Base-by-base conservation (phyloP, 2,113 vertebrate genomes). In the Sorex araneus region DNA sequence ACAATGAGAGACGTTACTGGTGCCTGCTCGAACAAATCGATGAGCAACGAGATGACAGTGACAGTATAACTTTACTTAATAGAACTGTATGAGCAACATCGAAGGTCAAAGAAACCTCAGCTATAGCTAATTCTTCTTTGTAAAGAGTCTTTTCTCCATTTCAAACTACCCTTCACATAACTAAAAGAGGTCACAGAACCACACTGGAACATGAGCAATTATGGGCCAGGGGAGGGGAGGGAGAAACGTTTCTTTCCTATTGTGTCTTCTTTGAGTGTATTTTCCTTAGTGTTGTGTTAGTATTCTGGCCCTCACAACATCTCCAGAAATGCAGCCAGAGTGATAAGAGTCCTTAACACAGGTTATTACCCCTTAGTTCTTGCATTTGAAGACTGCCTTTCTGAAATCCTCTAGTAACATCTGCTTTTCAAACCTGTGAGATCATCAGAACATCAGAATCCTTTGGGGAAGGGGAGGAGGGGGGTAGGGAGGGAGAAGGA, bases 371-470 rank as follows among this genome's bases (percentile, higher is more conserved):
- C 32, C 34, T 81, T 47, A 69, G 30, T 87, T 74, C 69, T 94
- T 93, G 78, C n/a, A 21, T 82, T 66, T 60, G 78, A 70, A 90
- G 92, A 25, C 30, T 34, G 6, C 60, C 47, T 75, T 75, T 54
- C 73, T 71, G 21, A 90, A 88, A 87, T 57, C 50, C 78, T 82
- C 25, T 75, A 60, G 30, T 57, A 63, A 63, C 40, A 63, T 34
- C 25, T 84, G 43, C 63, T 83, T 93, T 74, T 45, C 50, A 83
- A 83, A 86, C 4, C 15, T 83, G 32, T 4, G 67, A n/a, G 15
- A 85, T 57, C 83, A 77, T 93, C 86, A 70, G 36, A 84, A 84
- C 83, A 77, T 93, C 86, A 70, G 36, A 84, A 84, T 89, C n/a
- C 57, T 94, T 73, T 34, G 25, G 47, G 32, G 25, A 3, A 7